These are phyloP conservation scores for Oreotragus oreotragus DNA, from an alignment of 2,113 vertebrate genomes.

Conservation along the genomic window DNA sequence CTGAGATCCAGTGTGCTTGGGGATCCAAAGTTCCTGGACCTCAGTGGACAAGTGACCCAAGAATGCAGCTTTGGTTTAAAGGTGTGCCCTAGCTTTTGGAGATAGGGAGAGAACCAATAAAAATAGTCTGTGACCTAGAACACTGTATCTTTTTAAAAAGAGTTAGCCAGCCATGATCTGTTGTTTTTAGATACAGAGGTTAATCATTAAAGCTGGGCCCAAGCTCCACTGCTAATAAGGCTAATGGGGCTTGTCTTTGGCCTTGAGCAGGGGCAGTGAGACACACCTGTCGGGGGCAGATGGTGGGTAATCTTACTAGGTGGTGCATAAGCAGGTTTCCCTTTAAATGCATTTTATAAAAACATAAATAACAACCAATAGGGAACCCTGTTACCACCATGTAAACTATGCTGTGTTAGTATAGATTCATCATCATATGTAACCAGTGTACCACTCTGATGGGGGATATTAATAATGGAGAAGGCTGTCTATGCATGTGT, in stretches of 20 bases:
- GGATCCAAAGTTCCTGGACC: rapidly evolving
- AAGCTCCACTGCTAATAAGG: conserved; percentile 73
- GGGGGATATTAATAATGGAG: not conserved
- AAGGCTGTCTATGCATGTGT: not conserved
- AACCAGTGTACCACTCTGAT: not conserved
- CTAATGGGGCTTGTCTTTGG: conserved; percentile 52
- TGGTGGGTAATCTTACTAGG: not conserved
- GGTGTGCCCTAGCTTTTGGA: conserved; percentile 70
- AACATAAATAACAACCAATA: not conserved
- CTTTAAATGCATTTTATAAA: conserved; percentile 32
- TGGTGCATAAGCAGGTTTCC: conserved; percentile 8
- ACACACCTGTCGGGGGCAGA: not conserved
- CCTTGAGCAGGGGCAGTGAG: not conserved
- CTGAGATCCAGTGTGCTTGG: not conserved
- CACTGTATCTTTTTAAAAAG: conserved; percentile 75
- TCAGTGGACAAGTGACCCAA: rapidly evolving
- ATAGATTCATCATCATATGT: not conserved
- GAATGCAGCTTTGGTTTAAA: conserved; percentile 37
- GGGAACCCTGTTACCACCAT: not conserved
- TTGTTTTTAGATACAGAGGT: conserved; percentile 77
- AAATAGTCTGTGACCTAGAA: conserved; percentile 83
- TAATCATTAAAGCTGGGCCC: conserved; percentile 76
- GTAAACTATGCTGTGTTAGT: not conserved
- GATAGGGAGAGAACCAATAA: conserved; percentile 76
- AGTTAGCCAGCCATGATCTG: conserved; percentile 44